Conservation (phyloP, 2,797 vertebrate species). For the Tadarida brasiliensis region DNA sequence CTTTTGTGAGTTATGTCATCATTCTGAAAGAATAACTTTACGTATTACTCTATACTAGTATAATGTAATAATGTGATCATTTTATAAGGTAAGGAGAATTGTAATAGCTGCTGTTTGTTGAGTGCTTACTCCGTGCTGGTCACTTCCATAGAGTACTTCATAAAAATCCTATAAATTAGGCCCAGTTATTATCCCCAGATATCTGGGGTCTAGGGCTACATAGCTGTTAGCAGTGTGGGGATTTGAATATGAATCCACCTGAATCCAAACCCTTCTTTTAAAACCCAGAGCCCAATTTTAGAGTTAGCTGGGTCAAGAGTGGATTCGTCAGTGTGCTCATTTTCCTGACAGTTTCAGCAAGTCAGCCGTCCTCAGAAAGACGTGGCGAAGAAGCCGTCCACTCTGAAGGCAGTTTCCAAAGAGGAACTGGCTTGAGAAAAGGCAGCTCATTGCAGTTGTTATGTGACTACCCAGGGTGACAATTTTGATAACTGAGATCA, state of each 20-base stretch:
- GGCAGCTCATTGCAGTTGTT: neutral
- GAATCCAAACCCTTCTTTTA: conserved; percentile 1
- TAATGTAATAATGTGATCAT: conserved; percentile 1
- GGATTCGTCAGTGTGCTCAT: neutral
- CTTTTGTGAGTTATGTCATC: conserved; percentile 15
- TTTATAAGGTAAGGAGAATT: neutral
- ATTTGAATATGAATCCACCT: neutral
- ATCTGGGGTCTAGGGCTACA: neutral
- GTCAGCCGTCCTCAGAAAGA: neutral
- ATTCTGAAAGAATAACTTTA: neutral
- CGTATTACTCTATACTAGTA: neutral
- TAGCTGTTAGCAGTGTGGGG: neutral
- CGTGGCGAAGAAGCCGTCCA: neutral
- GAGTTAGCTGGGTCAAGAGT: neutral
- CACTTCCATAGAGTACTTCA: neutral
- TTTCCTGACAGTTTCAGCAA: neutral
- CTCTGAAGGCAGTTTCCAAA: conserved; percentile 30
- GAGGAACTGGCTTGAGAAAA: conserved; percentile 35
- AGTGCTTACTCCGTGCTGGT: neutral
- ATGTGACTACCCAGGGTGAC: neutral
- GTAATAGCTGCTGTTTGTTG: neutral
- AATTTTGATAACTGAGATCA: neutral
- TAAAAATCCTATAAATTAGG: conserved; percentile 19
- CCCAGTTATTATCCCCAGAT: neutral
- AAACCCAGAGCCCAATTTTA: neutral